Conservation (phyloP, 1,140 invertebrate genomes). For the Cyclina sinensis region DNA sequence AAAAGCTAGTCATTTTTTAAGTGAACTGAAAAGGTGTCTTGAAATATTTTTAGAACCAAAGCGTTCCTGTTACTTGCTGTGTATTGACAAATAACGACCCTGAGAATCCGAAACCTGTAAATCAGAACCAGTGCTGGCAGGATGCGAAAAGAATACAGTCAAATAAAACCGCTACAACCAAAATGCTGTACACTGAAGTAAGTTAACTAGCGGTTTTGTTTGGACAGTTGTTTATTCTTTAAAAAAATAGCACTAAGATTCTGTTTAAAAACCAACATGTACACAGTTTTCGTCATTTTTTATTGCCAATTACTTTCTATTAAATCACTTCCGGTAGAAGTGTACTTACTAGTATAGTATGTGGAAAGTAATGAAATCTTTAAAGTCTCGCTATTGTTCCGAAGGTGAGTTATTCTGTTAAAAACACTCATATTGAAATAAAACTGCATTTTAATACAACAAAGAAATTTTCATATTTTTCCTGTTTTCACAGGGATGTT, state of each 20-base stretch:
- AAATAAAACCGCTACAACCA: neutral
- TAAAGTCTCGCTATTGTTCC: too few relatives aligned
- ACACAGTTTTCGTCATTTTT: too few relatives aligned
- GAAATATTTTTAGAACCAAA: neutral
- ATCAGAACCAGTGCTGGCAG: neutral
- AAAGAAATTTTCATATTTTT: too few relatives aligned
- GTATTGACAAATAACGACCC: slow-evolving; percentile 34
- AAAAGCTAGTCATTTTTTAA: too few relatives aligned
- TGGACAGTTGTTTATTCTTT: neutral
- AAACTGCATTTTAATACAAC: too few relatives aligned
- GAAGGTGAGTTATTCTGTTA: too few relatives aligned
- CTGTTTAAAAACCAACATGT: neutral
- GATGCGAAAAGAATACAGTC: neutral
- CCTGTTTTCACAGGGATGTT: slow-evolving; percentile 32
- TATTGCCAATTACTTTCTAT: too few relatives aligned
- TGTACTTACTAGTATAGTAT: too few relatives aligned
- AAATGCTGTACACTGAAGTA: neutral
- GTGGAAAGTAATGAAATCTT: too few relatives aligned
- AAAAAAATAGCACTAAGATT: neutral
- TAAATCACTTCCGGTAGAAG: too few relatives aligned
- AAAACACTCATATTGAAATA: too few relatives aligned
- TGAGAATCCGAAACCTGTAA: slow-evolving; percentile 17
- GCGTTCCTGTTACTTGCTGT: slow-evolving; percentile 34
- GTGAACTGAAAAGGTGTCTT: too few relatives aligned
- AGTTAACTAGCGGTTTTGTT: neutral